Evolutionary conservation across 2,113 vertebrate genomes (phyloP), one percentile per base, ranked within the genome.

Genomic region (Toxotes chatareus): DNA sequence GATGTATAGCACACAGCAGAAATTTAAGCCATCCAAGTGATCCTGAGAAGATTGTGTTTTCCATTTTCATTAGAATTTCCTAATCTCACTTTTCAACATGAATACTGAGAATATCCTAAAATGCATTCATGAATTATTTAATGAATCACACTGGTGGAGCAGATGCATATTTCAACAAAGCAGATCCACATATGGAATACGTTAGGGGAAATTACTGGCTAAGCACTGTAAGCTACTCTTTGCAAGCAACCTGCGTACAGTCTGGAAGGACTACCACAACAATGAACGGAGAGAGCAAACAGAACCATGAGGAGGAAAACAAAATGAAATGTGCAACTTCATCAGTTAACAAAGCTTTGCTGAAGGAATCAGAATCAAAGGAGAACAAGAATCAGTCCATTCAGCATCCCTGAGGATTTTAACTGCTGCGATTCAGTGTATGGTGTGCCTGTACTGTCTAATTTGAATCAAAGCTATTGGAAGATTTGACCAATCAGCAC

Each of bases 171-270:
- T 57, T 55, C 55, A 73, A 49, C 75, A 79, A 85, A 76, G 64
- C 23, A 5, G 32, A 65, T 47, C 42, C 83, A 65, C 86, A 85
- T 73, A 47, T 86, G 89, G 86, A 80, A 83, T 13, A 63, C 16
- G 73, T 87, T 88, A 36, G 62, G 2, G 59, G 69, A 79, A 86
- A 89, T 70, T 21, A 80, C 44, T 44, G 60, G 68, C 61, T 75
- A 16, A 75, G 66, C 51, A 46, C 21, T 63, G 68, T 72, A 76
- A 77, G 51, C 38, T 40, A 21, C 75, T 67, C 61, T 82, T 70
- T 64, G 49, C 17, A 12, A 63, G 66, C 76, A 77, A 85, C 86
- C 86, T 89, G 86, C 36, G 16, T 70, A 65, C 59, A 74, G 63
- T 80, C 68, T 83, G 51, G 36, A 77, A 60, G 57, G 11, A 60